Percentiles rank a stretch among this genome's conserved stretches.
Evolutionary conservation across 2,888 invertebrate genomes (phyloP).

Genomic region (Drosophila pullipes): DNA sequence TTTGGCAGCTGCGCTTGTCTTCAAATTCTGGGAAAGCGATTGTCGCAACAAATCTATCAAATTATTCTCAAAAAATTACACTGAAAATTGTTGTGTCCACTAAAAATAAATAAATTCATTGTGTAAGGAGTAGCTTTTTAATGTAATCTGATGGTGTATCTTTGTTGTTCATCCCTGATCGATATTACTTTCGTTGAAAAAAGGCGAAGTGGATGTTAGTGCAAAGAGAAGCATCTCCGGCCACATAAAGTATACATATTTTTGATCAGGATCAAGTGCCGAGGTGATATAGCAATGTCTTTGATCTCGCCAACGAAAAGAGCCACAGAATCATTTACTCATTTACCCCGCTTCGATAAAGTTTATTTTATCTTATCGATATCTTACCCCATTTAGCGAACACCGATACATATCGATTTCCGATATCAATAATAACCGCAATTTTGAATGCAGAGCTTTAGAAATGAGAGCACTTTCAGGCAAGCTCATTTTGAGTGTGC

Average conservation of each 20-base stretch:
- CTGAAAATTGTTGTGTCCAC: background rate
- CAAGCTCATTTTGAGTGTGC: background rate
- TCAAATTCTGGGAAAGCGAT: background rate
- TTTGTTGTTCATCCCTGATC: background rate
- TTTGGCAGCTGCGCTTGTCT: background rate
- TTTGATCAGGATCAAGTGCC: background rate
- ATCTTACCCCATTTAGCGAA: background rate
- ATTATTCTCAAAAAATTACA: background rate
- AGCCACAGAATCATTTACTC: background rate
- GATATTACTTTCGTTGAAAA: background rate
- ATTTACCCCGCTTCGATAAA: background rate
- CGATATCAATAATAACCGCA: background rate
- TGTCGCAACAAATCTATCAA: background rate
- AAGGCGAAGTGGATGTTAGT: no score
- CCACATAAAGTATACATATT: no score
- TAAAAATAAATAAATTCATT: background rate
- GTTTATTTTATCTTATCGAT: background rate
- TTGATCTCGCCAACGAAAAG: background rate
- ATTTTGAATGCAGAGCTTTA: no score
- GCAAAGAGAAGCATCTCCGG: background rate
- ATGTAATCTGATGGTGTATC: background rate
- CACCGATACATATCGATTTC: background rate
- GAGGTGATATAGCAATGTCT: background rate
- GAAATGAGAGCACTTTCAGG: background rate
- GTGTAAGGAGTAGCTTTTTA: background rate